Evolutionary conservation across 2,113 vertebrate genomes (phyloP).

Genomic region (Ivindomyrus marchei): DNA sequence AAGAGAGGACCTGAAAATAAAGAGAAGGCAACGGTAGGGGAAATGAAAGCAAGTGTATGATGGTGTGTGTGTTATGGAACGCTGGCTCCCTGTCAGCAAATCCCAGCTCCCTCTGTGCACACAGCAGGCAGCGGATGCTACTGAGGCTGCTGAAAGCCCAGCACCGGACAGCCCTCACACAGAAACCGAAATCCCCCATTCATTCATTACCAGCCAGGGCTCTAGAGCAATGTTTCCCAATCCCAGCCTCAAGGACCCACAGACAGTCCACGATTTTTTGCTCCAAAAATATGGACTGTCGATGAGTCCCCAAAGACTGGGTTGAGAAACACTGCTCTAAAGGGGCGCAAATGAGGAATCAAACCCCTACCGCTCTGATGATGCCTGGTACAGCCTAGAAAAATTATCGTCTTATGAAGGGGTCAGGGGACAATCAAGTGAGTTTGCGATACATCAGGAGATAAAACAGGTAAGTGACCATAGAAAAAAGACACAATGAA

Average conservation of each 20-base stretch:
- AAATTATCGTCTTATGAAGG: background rate
- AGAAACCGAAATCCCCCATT: background rate
- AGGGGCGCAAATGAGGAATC: background rate
- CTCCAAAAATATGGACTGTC: background rate
- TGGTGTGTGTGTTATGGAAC: background rate
- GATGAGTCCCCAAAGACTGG: background rate
- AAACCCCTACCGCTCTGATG: background rate
- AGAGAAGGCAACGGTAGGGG: background rate
- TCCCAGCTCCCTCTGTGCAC: background rate
- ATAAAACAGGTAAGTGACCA: background rate
- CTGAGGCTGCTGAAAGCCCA: background rate
- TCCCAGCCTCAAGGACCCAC: background rate
- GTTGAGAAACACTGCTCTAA: background rate
- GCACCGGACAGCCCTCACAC: background rate
- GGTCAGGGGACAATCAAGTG: background rate
- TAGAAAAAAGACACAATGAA: background rate
- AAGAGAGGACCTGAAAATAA: background rate
- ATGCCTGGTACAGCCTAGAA: background rate
- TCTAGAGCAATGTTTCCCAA: background rate
- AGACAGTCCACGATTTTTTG: background rate
- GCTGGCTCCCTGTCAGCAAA: background rate
- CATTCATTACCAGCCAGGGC: background rate
- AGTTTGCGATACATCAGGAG: background rate
- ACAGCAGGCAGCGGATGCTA: background rate
- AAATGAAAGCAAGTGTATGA: background rate